Base-by-base conservation (phyloP, 2,888 invertebrate genomes). In the Neuroscelio doddi region DNA sequence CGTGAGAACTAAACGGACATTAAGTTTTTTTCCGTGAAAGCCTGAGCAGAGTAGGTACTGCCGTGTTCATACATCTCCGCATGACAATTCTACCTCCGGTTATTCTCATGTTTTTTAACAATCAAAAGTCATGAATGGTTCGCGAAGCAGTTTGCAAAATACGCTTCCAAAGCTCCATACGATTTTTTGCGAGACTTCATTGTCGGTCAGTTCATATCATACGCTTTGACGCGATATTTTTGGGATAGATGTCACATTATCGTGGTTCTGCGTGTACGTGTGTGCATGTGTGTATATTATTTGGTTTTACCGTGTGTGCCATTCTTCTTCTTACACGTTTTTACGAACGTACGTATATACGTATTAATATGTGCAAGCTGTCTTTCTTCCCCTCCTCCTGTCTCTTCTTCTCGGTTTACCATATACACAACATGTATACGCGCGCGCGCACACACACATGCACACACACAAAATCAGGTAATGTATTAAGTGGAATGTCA, bases 211-310 rank as follows among this genome's bases (percentile, higher is more conserved):
- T 65, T 69, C 69, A 72, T 73, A 72, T 72, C 70, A 30, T 30
- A 10, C 30, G 59, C 63, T 65, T 58, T 61, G 70, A 69, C 67
- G 68, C 76, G 77, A 79, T 79, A 79, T 79, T 80, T 79, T 78
- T 78, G 78, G 78, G 78, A 79, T 76, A 78, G 78, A 78, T 80
- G 79, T 79, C 80, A 80, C 77, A 76, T 80, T 74, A 74, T 72
- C 73, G 68, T 64, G 57, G 61, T 59, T 53, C 64, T 66, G 64
- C 65, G 63, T 66, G 39, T 69, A 46, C 29, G 26, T 62, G 52
- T 68, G 67, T 63, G 55, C 56, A 42, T 64, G 41, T 15, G 62
- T 67, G 63, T 68, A 62, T 70, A 64, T 68, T 70, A 71, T 68
- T 72, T 70, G 70, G 65, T 66, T 70, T 72, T 66, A 16, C 29